Evolutionary conservation across 1,140 invertebrate species (phyloP), one percentile per base, ranked within the genome.

Genomic region (Geopemphigus sp.): DNA sequence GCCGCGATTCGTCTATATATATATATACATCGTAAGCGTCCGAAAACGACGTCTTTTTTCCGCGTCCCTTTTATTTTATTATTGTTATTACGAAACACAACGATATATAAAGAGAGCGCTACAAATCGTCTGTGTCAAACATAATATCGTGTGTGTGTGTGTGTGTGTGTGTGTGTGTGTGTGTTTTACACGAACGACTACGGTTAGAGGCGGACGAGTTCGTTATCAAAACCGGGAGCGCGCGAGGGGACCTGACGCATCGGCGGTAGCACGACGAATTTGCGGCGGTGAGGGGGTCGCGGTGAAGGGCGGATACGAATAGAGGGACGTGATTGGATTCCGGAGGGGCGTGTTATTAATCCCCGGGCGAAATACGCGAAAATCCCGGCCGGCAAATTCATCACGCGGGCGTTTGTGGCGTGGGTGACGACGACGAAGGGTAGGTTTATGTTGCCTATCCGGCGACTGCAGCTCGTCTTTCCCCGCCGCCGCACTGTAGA

Each of bases 271-370:
- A n/a, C n/a, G n/a, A n/a, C n/a, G n/a, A n/a, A n/a, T n/a, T n/a
- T n/a, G n/a, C 32, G 32, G 32, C 32, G 32, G 32, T 8, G 32
- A 39, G 3, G 8, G 32, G 32, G 32, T 39, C 3, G n/a, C n/a
- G 32, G 32, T 4, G 32, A 39, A 39, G 3, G 8, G 32, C 3
- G 32, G 32, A 39, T 39, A n/a, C n/a, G n/a, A n/a, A n/a, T n/a
- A n/a, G n/a, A n/a, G 39, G 63, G 57, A 78, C 74, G 74, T 78
- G 74, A 78, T 78, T 78, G 74, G 74, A 78, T 78, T 78, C 56
- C 74, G 57, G 74, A 47, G 39, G 74, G 57, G 74, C 74, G 39
- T 78, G 74, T 61, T 78, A 78, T 59, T 78, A 78, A 78, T 78
- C 74, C 57, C 74, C 56, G 39, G 74, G 74, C 39, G 57, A 78